Evolutionary conservation across 2,797 vertebrate genomes (phyloP).

Genomic region (Phyllotis vaccarum): DNA sequence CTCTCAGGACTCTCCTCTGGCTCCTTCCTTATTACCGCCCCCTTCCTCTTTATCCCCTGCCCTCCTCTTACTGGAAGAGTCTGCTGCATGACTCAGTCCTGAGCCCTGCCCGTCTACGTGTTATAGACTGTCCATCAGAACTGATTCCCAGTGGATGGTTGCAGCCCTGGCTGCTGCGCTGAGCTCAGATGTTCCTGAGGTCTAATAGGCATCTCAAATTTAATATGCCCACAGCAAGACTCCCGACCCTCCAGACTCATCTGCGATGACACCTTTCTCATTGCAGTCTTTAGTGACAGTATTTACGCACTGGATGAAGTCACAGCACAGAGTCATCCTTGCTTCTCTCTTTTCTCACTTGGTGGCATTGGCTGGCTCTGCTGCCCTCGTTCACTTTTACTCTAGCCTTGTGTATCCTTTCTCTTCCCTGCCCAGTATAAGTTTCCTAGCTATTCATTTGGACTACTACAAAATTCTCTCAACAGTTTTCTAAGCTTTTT

Average conservation of each 20-base stretch:
- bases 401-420: not conserved
- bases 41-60: constrained; percentile 11
- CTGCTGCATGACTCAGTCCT: constrained; percentile 45
- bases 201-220: constrained; percentile 34
- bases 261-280: not conserved
- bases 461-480: not conserved
- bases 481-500: not conserved
- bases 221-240: constrained; percentile 34
- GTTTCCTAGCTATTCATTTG: not conserved
- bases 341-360: not conserved
- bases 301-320: not conserved
- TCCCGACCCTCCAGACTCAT: not conserved
- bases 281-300: not conserved
- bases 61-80: constrained; percentile 36
- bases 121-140: constrained; percentile 50
- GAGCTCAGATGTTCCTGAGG: constrained; percentile 44
- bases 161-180: not conserved
- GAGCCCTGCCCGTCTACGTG: constrained; percentile 14
- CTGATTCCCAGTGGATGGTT: constrained; percentile 34
- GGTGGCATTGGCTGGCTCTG: not conserved
- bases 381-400: not conserved
- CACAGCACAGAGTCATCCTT: not conserved
- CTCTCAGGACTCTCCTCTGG: not conserved
- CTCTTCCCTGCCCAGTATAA: not conserved
- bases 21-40: constrained; percentile 1